phyloP scores from a whole-genome alignment of 2,797 vertebrate genomes.

The Pangasius mekongensis region DNA sequence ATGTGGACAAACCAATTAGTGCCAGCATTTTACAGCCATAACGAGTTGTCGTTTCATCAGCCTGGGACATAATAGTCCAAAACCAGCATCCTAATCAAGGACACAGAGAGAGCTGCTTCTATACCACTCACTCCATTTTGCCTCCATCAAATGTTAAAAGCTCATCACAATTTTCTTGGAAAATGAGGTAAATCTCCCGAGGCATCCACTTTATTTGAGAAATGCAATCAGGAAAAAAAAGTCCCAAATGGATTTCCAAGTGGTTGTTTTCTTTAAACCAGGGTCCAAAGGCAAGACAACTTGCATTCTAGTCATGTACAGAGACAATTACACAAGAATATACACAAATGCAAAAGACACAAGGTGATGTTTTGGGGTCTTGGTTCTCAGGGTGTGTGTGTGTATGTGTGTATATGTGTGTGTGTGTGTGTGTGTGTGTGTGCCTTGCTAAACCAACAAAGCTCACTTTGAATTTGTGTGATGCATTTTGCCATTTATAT shows the following conservation, averaged over 20 bases:
- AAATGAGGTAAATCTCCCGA: constrained; percentile 33
- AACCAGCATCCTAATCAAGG: constrained; percentile 22
- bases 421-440: neutral
- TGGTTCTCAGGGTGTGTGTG: neutral
- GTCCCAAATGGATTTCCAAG: constrained; percentile 36
- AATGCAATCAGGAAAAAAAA: constrained; percentile 15
- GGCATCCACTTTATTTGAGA: constrained; percentile 33
- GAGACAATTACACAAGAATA: constrained; percentile 11
- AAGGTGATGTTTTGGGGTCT: constrained; percentile 13
- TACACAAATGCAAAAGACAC: neutral
- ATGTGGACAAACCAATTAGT: constrained; percentile 56
- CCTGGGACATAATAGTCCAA: constrained; percentile 36
- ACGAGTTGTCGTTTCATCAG: constrained; percentile 48
- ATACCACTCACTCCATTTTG: constrained; percentile 13
- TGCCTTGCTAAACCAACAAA: neutral
- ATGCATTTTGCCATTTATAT: neutral
- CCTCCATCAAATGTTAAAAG: constrained; percentile 18
- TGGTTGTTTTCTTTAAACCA: constrained; percentile 45
- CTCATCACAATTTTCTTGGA: constrained; percentile 13
- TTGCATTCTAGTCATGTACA: constrained; percentile 30
- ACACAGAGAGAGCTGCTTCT: neutral
- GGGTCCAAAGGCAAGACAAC: constrained; percentile 15
- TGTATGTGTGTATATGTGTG: neutral
- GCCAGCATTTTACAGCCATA: constrained; percentile 40
- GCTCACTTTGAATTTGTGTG: neutral